phyloP scores from a whole-genome alignment of 2,113 vertebrate genomes.

The Pavo muticus region DNA sequence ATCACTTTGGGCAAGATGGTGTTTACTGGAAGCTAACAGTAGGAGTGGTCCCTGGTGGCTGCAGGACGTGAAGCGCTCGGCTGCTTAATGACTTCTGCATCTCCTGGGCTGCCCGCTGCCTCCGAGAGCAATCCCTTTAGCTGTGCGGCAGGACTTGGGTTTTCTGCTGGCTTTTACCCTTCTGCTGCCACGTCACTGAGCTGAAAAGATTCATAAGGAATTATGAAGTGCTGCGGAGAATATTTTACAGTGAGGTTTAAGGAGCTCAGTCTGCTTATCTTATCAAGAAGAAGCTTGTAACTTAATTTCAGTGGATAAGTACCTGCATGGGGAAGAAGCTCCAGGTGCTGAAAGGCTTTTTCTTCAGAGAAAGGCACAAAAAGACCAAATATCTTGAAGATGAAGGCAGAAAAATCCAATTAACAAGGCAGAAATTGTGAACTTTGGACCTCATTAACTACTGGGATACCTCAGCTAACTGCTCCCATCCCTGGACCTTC shows the following conservation, averaged over 20 bases:
- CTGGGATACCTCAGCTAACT: fast-evolving
- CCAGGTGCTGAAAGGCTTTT: neutral
- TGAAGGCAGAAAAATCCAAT: constrained; percentile 29
- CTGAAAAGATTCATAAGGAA: constrained; percentile 40
- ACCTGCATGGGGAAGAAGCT: neutral
- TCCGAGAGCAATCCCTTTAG: neutral
- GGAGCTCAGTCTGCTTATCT: constrained; percentile 41
- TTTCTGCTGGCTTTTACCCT: neutral
- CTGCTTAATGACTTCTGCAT: fast-evolving
- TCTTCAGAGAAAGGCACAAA: constrained; percentile 3
- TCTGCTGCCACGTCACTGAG: neutral
- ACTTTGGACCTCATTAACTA: neutral
- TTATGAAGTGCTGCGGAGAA: constrained; percentile 13
- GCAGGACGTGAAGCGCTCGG: neutral
- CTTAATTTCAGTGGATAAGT: constrained; percentile 38
- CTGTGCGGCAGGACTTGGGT: neutral
- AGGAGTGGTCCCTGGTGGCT: neutral
- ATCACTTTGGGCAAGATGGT: neutral
- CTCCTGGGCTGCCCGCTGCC: neutral
- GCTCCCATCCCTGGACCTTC: fast-evolving
- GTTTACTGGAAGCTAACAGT: neutral
- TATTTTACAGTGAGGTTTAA: constrained; percentile 12
- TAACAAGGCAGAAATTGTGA: neutral
- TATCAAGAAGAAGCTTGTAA: constrained; percentile 31
- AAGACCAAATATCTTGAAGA: neutral